Evolutionary conservation across 2,113 vertebrate genomes (phyloP).

Genomic region (Rhinoptilus africanus): DNA sequence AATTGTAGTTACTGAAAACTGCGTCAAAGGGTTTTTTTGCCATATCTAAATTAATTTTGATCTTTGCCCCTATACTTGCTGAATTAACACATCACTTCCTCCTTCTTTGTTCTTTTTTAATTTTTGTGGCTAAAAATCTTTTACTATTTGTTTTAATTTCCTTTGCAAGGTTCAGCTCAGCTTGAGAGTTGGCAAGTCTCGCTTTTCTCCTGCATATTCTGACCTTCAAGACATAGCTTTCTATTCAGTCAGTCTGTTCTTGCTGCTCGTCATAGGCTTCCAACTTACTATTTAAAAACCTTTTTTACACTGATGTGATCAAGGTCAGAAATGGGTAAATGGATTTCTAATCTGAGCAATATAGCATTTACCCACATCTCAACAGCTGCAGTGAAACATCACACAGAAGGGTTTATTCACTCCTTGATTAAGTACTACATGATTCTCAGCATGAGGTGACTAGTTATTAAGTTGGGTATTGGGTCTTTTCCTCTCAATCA

Average conservation of each 20-base stretch:
- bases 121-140: conserved; percentile 15
- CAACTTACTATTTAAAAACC: not conserved
- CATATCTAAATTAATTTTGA: not conserved
- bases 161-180: not conserved
- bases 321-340: not conserved
- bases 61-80: not conserved
- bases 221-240: not conserved
- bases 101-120: not conserved
- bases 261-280: not conserved
- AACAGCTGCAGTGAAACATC: not conserved
- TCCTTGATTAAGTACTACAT: not conserved
- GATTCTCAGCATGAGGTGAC: not conserved
- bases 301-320: not conserved
- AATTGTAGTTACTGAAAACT: not conserved
- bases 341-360: not conserved
- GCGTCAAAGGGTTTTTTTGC: not conserved
- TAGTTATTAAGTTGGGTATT: not conserved
- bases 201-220: not conserved
- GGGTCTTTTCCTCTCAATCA: not conserved
- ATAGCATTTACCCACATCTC: not conserved
- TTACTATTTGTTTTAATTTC: conserved; percentile 34
- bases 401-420: not conserved
- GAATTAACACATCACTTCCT: not conserved
- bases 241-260: not conserved
- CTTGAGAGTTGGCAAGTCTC: not conserved